Base-by-base conservation (phyloP, 1,140 invertebrate species). In the Papilio dardanus region DNA sequence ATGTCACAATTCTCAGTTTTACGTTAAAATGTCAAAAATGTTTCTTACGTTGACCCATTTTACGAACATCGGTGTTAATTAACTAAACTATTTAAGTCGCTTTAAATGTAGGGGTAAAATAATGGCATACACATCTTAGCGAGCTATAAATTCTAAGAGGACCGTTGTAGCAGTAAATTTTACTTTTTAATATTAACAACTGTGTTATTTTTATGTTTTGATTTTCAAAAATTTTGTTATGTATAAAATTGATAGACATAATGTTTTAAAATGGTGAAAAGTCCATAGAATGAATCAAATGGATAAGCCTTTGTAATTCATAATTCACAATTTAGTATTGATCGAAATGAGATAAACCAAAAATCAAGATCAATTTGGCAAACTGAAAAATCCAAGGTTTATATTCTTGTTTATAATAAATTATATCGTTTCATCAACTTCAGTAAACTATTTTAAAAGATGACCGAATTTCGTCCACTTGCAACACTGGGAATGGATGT, bases 381-480 rank as follows among this genome's bases (percentile, higher is more conserved):
- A n/a, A n/a, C n/a, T n/a, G n/a, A n/a, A n/a, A n/a, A n/a, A n/a
- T n/a, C n/a, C n/a, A n/a, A n/a, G n/a, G n/a, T n/a, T n/a, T n/a
- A n/a, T n/a, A n/a, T n/a, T n/a, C n/a, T 35, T 68, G 5, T 37
- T 40, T 31, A 50, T 71, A 8, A 31, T 71, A 71, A 71, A 71
- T 50, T 76, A 76, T 80, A 76, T 54, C 74, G 71, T 80, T 77
- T 80, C 71, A 76, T 75, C 67, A 79, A 77, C 77, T 79, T 68
- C 77, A 77, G 74, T 73, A 76, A 79, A 80, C 77, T 81, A 81
- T 84, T 83, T 86, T 83, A 74, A 76, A 78, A 79, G 75, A 62
- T 79, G 85, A 74, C 83, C 85, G 83, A 83, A 83, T 82, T 84
- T 80, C 79, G 83, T 84, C 84, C 74, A 80, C 75, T 71, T 71